Evolutionary conservation across 1,140 invertebrate species (phyloP), one percentile per base, ranked within the genome.

Genomic region (Triops cancriformis): DNA sequence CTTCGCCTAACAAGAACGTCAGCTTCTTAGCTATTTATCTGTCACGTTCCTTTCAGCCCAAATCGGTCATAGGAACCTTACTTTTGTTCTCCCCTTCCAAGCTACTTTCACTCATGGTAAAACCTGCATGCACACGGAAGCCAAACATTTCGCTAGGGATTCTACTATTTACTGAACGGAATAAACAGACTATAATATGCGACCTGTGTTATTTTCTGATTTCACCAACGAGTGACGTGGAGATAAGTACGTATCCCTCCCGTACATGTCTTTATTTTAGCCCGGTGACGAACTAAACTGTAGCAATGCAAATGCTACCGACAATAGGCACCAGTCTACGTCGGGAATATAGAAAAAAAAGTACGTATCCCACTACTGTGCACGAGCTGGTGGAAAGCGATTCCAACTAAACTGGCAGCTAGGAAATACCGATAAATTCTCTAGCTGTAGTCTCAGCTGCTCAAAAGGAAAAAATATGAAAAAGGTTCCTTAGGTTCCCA

Each of bases 11-110:
- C 14, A 64, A 11, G n/a, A 64, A 64, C 51, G 18, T 64, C 51
- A 64, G 51, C 51, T 64, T 23, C 51, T 64, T 23, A 18, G 23
- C 18, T 14, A 64, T 64, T 64, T 64, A 23, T 64, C 51, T 23
- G 51, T 64, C 51, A 64, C 51, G 51, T 64, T 64, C 51, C n/a
- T 64, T 64, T 64, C n/a, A 64, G 51, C 51, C n/a, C 51, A 64
- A 64, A 64, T 64, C 51, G 51, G 51, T 23, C 51, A 18, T 23
- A 64, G 23, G 23, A 64, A 64, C 18, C 51, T 64, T 64, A 64
- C 7, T 64, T 64, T 64, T 64, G 10, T 4, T 12, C 45, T 23
- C 45, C 23, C 45, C 10, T 64, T 37, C 7, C 31, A 37, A 37
- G 45, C 9, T n/a, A 64, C 51, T 64, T 64, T 64, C 51, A 64